Conservation (phyloP, 2,888 invertebrate genomes). For the Agriopis marginaria region DNA sequence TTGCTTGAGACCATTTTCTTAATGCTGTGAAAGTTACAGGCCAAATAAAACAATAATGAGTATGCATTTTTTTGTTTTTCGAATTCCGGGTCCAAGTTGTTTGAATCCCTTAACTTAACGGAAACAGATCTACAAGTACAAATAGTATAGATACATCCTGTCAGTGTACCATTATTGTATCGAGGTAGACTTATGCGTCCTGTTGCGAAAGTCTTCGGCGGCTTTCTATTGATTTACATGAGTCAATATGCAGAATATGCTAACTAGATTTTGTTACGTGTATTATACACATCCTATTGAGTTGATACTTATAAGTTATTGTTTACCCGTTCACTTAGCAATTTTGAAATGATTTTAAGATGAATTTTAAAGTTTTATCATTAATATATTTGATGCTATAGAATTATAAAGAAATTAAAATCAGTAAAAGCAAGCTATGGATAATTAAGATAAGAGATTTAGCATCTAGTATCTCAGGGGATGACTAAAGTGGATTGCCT, state of each 20-base stretch:
- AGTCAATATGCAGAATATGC: conserved; percentile 45
- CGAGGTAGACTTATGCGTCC: conserved; percentile 47
- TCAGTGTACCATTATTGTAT: conserved; percentile 29
- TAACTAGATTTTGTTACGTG: conserved; percentile 25
- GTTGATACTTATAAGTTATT: not conserved
- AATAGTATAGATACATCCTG: conserved; percentile 4
- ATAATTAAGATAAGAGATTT: too few relatives aligned
- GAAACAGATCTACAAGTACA: conserved; percentile 1
- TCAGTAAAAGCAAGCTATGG: too few relatives aligned
- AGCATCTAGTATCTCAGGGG: too few relatives aligned
- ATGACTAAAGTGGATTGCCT: too few relatives aligned
- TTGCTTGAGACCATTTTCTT: too few relatives aligned
- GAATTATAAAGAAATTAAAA: too few relatives aligned
- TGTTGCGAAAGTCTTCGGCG: conserved; percentile 60
- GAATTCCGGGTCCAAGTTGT: too few relatives aligned
- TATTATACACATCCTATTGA: conserved; percentile 20
- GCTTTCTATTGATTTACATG: conserved; percentile 71
- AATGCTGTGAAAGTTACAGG: too few relatives aligned
- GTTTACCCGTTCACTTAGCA: not conserved
- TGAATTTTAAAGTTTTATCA: too few relatives aligned
- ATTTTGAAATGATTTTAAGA: not conserved
- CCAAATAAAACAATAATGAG: not conserved
- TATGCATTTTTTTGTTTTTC: not conserved
- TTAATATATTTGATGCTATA: too few relatives aligned
- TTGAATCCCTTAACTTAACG: not conserved